Percentiles rank a stretch among this genome's conserved stretches.
phyloP scores from a whole-genome alignment of 1,140 invertebrate species.

The Temnothorax curvispinosus region DNA sequence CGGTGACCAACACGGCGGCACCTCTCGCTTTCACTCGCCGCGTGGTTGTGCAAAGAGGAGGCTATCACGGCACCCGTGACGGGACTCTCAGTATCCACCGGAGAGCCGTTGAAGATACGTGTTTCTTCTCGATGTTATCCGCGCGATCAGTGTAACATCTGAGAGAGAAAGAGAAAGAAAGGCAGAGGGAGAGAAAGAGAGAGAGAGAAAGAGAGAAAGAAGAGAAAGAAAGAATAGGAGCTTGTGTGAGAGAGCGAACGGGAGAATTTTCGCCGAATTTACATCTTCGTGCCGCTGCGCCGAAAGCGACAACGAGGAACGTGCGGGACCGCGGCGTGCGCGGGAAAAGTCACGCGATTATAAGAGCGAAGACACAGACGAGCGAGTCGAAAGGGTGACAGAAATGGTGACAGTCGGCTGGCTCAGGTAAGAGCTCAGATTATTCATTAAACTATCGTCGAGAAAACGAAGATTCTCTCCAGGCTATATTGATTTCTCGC shows the following conservation, averaged over 20 bases:
- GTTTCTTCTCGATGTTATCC: constrained; percentile 58
- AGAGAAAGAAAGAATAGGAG: constrained; percentile 4
- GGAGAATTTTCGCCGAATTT: constrained; percentile 3
- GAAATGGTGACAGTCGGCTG: constrained; percentile 57
- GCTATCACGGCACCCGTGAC: constrained; percentile 66
- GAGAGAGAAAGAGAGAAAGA: constrained; percentile 8
- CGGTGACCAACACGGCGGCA: constrained; percentile 59
- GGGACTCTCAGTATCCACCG: constrained; percentile 70
- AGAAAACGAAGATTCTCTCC: not conserved
- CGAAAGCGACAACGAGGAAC: not conserved
- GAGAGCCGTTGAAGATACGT: constrained; percentile 65
- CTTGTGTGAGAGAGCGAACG: not conserved
- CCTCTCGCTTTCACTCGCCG: constrained; percentile 75
- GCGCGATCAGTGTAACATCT: constrained; percentile 6
- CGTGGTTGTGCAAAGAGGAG: constrained; percentile 71
- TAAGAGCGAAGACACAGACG: not conserved
- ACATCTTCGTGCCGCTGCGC: not conserved
- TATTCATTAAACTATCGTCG: not conserved
- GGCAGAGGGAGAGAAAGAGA: constrained; percentile 6
- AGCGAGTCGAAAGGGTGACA: constrained; percentile 26
- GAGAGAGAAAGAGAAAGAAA: not conserved
- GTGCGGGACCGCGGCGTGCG: constrained; percentile 23
- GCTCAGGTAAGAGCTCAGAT: constrained; percentile 55
- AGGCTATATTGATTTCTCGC: not conserved
- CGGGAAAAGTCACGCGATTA: constrained; percentile 13